Evolutionary conservation across 2,888 invertebrate genomes (phyloP), one percentile per base, ranked within the genome.

Genomic region (Tiliacea aurago): DNA sequence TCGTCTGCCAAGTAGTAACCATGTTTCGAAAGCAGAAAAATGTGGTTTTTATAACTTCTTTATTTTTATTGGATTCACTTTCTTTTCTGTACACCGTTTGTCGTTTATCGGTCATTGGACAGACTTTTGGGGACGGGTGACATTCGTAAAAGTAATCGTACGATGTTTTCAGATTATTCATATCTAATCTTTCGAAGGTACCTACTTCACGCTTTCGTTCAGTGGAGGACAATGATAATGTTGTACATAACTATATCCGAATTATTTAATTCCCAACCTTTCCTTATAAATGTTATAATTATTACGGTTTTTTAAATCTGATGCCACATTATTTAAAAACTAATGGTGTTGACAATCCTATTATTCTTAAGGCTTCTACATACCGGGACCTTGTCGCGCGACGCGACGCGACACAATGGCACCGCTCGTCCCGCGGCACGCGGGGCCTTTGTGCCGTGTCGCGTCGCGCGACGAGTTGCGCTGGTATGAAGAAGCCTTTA

Each of bases 1-100:
- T 87, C 88, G 91, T 90, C 90, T 93, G 90, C 90, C 89, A 92
- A 92, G 83, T 92, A 75, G 88, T 89, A 85, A 87, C 88, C 86
- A 83, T 85, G 83, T 87, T 89, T 87, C 86, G 84, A 87, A 87
- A 84, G 83, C 77, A 76, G 73, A 84, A 81, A 88, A 89, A 88
- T 88, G 84, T 86, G 81, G 84, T 86, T 88, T 88, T 86, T 70
- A 71, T 76, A 86, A 88, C 82, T 87, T 87, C 86, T 86, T 84
- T 64, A 68, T 73, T 85, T 88, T 89, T 87, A 78, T 84, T 82
- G 78, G 65, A 73, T 87, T 83, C 76, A 86, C 83, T 89, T 86
- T 88, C 82, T 76, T 83, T 86, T 86, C 81, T 86, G 83, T 85
- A 78, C 74, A 79, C 80, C 71, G 75, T 84, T n/a, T 83, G 66